Base-by-base conservation (phyloP, 2,797 vertebrate genomes). In the Yasuhikotakia modesta region DNA sequence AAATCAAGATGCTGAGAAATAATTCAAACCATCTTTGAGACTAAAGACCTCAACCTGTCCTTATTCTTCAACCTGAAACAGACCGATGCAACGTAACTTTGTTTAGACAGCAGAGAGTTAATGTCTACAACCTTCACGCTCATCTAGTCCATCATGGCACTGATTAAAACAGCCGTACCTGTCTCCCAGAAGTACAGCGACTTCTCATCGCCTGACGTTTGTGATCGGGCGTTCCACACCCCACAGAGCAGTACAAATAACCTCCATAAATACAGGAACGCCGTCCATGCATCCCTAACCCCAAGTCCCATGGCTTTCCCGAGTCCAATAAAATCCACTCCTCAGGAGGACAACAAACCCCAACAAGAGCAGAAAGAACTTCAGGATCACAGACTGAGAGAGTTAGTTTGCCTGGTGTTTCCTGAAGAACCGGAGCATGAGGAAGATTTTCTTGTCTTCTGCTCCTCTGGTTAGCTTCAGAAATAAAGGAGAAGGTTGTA, bases 171-270 rank as follows among this genome's bases (percentile, higher is more conserved):
- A 4, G 81, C 89, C 92, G 90, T 94, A 99, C 97, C 97, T 2
- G 96, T 97, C 92, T 96, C 95, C 97, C 97, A 99, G 87, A 97
- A 90, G 92, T 98, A 99, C 70, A 95, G 90, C 0, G 92, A 93
- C 35, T 94, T 95, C 86, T 92, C 92, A 81, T 95, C 94, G 2
- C 92, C 93, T 85, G 92, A 91, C 76, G 92, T 94, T 79, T 93
- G 95, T 8, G 94, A 87, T 4, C 69, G 73, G 78, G 90, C 86
- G 78, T 86, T 88, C 91, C 90, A 81, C 90, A 89, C 88, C 63
- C 85, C 91, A 83, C 93, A 90, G 83, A 94, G 79, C 87, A 95
- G 91, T 70, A 95, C 90, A 88, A 93, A 50, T 58, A 92, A 88
- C 83, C 90, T 91, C 89, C 90, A 91, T 87, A 90, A 82, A 81